phyloP scores from a whole-genome alignment of 2,113 vertebrate species.

The Hyperopisus bebe region DNA sequence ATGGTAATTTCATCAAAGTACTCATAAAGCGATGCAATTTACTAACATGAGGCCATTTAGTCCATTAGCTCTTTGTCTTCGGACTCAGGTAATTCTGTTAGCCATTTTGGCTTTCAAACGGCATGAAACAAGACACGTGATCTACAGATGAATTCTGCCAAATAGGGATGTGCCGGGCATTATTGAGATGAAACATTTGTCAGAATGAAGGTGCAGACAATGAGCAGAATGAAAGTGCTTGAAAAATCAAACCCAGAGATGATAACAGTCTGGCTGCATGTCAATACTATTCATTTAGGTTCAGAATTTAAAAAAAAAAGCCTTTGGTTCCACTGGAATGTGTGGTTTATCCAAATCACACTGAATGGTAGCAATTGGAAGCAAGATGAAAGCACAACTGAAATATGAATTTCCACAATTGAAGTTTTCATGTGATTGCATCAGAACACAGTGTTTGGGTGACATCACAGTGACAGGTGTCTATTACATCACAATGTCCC shows the following conservation, averaged over 20 bases:
- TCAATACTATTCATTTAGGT: background rate
- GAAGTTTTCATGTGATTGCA: background rate
- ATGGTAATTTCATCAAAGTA: constrained; percentile 12
- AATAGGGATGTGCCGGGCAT: background rate
- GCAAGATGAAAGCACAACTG: background rate
- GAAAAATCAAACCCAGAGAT: constrained; percentile 11
- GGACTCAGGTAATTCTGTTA: background rate
- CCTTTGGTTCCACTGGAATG: background rate
- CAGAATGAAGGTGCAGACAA: background rate
- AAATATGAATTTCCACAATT: background rate
- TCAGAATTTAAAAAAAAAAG: background rate
- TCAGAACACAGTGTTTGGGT: background rate
- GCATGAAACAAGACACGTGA: background rate
- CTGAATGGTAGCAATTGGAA: background rate
- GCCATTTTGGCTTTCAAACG: background rate
- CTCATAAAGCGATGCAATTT: background rate
- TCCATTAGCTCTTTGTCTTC: background rate
- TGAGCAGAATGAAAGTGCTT: background rate
- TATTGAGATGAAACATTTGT: background rate
- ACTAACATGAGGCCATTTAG: background rate
- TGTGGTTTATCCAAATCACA: background rate
- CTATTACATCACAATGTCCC: background rate
- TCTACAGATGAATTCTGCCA: background rate
- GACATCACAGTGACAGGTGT: background rate
- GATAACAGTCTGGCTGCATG: background rate